Conservation (phyloP, 2,888 invertebrate species). For the Herminia tarsipennalis region DNA sequence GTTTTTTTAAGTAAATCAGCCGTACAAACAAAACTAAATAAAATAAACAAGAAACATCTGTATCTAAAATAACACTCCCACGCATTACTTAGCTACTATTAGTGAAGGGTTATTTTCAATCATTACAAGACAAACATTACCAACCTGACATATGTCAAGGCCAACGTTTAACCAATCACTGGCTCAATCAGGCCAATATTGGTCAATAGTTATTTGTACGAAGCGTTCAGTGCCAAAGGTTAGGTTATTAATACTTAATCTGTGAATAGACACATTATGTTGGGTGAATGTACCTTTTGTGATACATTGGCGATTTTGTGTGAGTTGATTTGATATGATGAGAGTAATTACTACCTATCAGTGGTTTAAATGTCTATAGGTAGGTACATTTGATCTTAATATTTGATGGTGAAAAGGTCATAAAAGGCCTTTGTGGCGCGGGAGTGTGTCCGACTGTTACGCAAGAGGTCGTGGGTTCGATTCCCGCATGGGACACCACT, state of each 20-base stretch:
- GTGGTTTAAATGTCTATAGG: not conserved
- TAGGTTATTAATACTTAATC: not conserved
- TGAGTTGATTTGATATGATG: not conserved
- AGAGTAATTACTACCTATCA: too few relatives aligned
- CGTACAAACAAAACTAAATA: too few relatives aligned
- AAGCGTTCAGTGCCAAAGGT: slow-evolving; percentile 6
- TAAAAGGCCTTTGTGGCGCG: too few relatives aligned
- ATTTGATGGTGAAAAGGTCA: too few relatives aligned
- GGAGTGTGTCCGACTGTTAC: too few relatives aligned
- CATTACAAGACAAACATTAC: slow-evolving; percentile 18
- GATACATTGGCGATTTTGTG: not conserved
- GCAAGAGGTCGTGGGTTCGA: too few relatives aligned
- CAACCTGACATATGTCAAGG: slow-evolving; percentile 36
- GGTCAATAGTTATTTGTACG: slow-evolving; percentile 19
- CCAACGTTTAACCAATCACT: slow-evolving; percentile 24
- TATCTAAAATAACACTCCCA: slow-evolving; percentile 9
- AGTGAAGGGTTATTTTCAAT: slow-evolving; percentile 25
- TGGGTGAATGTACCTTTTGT: not conserved
- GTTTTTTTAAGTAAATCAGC: too few relatives aligned
- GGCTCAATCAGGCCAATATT: slow-evolving; percentile 27
- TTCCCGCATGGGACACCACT: too few relatives aligned
- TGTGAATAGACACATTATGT: not conserved
- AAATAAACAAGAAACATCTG: too few relatives aligned
- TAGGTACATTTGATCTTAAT: too few relatives aligned
- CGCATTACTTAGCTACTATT: slow-evolving; percentile 1